Base-by-base conservation (phyloP, 2,797 vertebrate genomes). In the Cuculus canorus region DNA sequence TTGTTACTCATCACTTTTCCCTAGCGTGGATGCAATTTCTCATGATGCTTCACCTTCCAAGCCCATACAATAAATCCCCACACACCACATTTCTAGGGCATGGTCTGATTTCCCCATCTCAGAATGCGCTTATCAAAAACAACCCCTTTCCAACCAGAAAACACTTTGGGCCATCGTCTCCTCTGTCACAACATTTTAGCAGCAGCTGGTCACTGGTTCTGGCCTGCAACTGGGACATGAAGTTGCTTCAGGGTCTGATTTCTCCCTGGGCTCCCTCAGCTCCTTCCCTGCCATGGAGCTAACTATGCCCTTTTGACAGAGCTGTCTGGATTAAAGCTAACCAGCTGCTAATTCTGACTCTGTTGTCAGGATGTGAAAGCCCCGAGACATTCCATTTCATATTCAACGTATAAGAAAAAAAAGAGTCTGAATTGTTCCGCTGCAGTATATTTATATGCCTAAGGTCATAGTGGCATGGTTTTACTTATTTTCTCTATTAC, bases 41-140 rank as follows among this genome's bases (percentile, higher is more conserved):
- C 37, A 10, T 1, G 11, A 17, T 4, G 32, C 32, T 48, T 48
- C 81, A 47, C 30, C 76, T 57, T 71, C 57, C 24, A 52, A 78
- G 12, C 30, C n/a, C 8, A 4, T 4, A 13, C 28, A 41, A 4
- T 2, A 45, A 9, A 17, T 45, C 30, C 43, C 9, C 45, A 33
- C 0, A 0, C 9, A 7, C 32, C 22, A 13, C 1, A 1, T 17
- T 65, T n/a, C 17, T 3, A 63, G 73, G 66, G 35, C 71, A 79
- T 0, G 1, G 5, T 47, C 53, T 72, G 48, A 21, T 33, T 33
- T 37, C 30, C 61, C 50, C 59, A 6, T 41, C 63, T 86, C 52
- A 17, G 79, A 56, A 37, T 43, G 21, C 60, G 52, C 33, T 50
- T 13, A 17, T 53, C 45, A 57, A 81, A 95, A 88, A 3, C 45